phyloP scores from a whole-genome alignment of 1,140 invertebrate species.

The Halictus rubicundus region DNA sequence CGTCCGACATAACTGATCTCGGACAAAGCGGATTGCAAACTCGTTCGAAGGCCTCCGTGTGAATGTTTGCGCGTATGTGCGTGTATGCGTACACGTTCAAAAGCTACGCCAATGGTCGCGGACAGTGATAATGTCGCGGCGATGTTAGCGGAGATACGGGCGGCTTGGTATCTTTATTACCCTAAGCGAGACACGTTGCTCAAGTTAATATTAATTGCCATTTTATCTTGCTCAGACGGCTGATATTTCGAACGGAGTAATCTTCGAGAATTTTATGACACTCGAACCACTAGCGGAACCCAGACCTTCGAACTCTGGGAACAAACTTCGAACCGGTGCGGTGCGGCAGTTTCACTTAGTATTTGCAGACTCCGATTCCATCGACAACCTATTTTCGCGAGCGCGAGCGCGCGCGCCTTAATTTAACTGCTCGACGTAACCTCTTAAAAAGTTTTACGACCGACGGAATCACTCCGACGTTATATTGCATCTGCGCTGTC shows the following conservation, averaged over 20 bases:
- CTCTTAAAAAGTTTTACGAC: conserved; percentile 19
- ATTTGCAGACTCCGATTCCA: conserved; percentile 30
- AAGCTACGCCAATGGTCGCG: conserved; percentile 60
- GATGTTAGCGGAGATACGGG: conserved; percentile 69
- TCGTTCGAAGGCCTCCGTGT: conserved; percentile 20
- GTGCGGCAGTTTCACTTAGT: conserved; percentile 4
- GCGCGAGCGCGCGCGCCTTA: neutral
- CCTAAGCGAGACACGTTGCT: conserved; percentile 64
- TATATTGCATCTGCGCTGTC: neutral
- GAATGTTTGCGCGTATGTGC: neutral
- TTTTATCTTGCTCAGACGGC: conserved; percentile 76
- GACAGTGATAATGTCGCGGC: conserved; percentile 66
- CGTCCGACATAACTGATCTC: conserved; percentile 42
- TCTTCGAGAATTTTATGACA: conserved; percentile 68
- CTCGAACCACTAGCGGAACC: conserved; percentile 32
- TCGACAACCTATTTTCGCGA: neutral
- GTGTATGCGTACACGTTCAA: neutral
- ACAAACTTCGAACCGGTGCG: conserved; percentile 5
- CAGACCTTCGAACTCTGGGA: conserved; percentile 40
- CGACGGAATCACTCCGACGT: neutral
- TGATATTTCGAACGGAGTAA: conserved; percentile 72
- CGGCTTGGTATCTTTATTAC: conserved; percentile 78
- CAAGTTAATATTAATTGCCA: conserved; percentile 76
- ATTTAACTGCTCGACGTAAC: conserved; percentile 18
- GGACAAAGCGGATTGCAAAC: conserved; percentile 27